phyloP scores from a whole-genome alignment of 2,797 vertebrate genomes.

The Sparidentex hasta region DNA sequence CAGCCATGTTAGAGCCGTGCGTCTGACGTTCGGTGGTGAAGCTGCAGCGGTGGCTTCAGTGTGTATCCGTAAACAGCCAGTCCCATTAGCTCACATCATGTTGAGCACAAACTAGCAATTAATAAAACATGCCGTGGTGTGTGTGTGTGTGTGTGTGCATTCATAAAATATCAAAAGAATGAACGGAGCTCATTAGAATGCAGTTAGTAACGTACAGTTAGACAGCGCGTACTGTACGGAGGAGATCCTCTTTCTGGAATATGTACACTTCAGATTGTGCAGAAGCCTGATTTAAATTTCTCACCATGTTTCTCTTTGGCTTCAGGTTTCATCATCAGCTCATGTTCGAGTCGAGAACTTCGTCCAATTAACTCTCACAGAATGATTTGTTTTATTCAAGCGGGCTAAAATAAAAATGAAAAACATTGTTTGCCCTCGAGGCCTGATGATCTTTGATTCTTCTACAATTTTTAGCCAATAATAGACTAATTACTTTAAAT shows the following conservation, averaged over 20 bases:
- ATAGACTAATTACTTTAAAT: slow-evolving; percentile 6
- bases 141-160: neutral
- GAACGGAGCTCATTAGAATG: slow-evolving; percentile 7
- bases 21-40: neutral
- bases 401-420: neutral
- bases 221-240: neutral
- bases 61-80: slow-evolving; percentile 10
- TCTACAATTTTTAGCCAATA: slow-evolving; percentile 2
- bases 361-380: slow-evolving; percentile 6
- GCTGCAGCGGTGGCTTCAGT: slow-evolving; percentile 2
- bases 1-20: neutral
- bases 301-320: neutral
- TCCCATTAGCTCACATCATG: slow-evolving; percentile 21
- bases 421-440: slow-evolving; percentile 1
- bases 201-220: neutral
- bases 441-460: neutral
- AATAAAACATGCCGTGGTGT: slow-evolving; percentile 39
- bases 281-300: neutral
- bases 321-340: slow-evolving; percentile 6
- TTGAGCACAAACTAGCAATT: slow-evolving; percentile 7
- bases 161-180: slow-evolving; percentile 11
- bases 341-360: slow-evolving; percentile 2
- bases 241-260: neutral
- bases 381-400: slow-evolving; percentile 3
- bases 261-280: neutral